Base-by-base conservation (phyloP, 2,797 vertebrate species). In the Sebastes cheni region DNA sequence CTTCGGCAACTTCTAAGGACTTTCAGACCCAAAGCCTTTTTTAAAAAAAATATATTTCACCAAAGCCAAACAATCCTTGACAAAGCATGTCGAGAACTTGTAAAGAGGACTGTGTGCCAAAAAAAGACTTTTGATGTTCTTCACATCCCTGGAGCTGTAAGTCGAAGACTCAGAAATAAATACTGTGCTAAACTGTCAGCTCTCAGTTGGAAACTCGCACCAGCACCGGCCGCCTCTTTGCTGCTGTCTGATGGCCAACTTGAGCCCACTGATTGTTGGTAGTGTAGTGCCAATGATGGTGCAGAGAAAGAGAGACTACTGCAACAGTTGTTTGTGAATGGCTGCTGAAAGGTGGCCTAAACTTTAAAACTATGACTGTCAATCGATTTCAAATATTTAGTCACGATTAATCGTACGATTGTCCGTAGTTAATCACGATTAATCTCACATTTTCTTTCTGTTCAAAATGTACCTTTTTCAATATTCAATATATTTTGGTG, bases 11-110 rank as follows among this genome's bases (percentile, higher is more conserved):
- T 74, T 77, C 68, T 81, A 32, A 70, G 22, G 23, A 27, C 22
- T 14, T 42, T 77, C 16, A 16, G 3, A 39, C 72, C 58, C 27
- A 6, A 11, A 77, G 66, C 52, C 8, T 25, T 30, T 61, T 61
- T 50, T 3, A 0, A 1, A 39, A 39, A 39, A 39, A 39, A 42
- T 1, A 61, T 71, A 42, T 64, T 67, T 58, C 69, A 74, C 68
- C 59, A 76, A 79, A 77, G 69, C 60, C 30, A 80, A 82, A 82
- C 62, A 61, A 75, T 67, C 62, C 54, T 58, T 78, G 74, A 80
- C 66, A 85, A 80, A 80, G 62, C 86, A 78, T 68, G 67, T 80
- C 14, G 34, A 23, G 29, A 82, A 80, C 86, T 85, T 80, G 61
- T 50, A 66, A 77, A 72, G 29, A 50, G 14, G 23, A 29, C 46